phyloP scores from a whole-genome alignment of 2,797 vertebrate genomes.

The Catharus ustulatus region DNA sequence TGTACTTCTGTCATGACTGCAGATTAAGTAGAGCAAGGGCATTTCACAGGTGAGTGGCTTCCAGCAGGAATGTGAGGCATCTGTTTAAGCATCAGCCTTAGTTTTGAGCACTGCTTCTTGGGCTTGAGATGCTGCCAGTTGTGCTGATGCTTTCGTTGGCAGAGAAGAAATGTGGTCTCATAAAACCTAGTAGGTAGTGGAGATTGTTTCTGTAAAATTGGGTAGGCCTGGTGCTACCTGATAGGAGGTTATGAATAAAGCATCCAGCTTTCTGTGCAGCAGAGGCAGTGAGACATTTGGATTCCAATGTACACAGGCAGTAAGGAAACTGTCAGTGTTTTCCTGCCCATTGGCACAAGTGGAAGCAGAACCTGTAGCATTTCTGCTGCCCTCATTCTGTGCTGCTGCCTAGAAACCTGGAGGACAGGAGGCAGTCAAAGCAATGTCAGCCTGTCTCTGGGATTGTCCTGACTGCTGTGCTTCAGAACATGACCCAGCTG shows the following conservation, averaged over 20 bases:
- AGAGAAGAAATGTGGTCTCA: not conserved
- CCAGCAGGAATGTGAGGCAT: not conserved
- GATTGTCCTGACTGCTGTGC: not conserved
- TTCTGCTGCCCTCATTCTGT: not conserved
- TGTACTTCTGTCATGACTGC: not conserved
- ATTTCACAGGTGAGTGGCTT: not conserved
- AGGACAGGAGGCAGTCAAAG: not conserved
- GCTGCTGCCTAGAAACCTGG: constrained; percentile 4
- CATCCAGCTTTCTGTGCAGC: not conserved
- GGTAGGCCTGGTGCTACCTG: not conserved
- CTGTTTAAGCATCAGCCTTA: not conserved
- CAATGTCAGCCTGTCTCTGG: not conserved
- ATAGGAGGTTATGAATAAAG: not conserved
- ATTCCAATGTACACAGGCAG: not conserved
- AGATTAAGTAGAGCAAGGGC: not conserved
- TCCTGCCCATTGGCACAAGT: not conserved
- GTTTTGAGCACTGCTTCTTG: not conserved
- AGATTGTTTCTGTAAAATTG: not conserved
- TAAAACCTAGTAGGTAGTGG: not conserved
- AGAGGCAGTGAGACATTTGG: not conserved
- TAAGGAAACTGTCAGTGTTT: not conserved
- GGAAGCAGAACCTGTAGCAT: not conserved
- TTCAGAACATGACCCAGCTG: not conserved
- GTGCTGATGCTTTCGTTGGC: not conserved
- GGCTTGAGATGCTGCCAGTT: not conserved